Conservation (phyloP, 2,113 vertebrate species). For the Thunnus thynnus region DNA sequence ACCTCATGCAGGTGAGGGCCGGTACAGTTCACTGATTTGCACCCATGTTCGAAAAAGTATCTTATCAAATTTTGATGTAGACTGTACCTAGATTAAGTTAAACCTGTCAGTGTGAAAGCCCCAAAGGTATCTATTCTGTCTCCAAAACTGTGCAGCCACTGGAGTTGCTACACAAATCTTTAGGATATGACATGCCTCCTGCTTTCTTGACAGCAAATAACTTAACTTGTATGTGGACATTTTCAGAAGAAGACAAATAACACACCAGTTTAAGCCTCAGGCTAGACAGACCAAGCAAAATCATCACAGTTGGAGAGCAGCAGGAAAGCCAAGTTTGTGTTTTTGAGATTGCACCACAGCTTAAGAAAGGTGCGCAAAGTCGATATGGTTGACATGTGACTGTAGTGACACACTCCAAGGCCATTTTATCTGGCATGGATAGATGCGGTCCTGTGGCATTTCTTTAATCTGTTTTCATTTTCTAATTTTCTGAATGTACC, state of each 20-base stretch:
- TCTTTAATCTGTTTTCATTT: slow-evolving; percentile 74
- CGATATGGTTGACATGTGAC: slow-evolving; percentile 62
- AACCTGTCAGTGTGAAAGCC: slow-evolving; percentile 39
- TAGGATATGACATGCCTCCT: slow-evolving; percentile 58
- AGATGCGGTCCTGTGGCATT: slow-evolving; percentile 60
- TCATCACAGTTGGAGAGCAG: slow-evolving; percentile 56
- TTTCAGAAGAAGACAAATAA: slow-evolving; percentile 75
- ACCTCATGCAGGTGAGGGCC: not conserved
- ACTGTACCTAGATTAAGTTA: slow-evolving; percentile 7
- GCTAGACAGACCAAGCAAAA: slow-evolving; percentile 56
- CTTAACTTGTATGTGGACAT: slow-evolving; percentile 63
- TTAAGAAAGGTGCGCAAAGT: slow-evolving; percentile 58
- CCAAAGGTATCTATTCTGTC: slow-evolving; percentile 45
- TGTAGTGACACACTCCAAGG: slow-evolving; percentile 24
- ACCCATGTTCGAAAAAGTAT: not conserved
- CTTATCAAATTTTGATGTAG: slow-evolving; percentile 19
- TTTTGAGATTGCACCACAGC: slow-evolving; percentile 58
- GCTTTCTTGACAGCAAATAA: slow-evolving; percentile 67
- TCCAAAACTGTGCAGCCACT: slow-evolving; percentile 43
- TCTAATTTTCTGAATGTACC: slow-evolving; percentile 73
- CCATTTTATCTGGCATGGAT: slow-evolving; percentile 59
- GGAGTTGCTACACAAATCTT: slow-evolving; percentile 61
- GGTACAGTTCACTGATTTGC: slow-evolving; percentile 1
- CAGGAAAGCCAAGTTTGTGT: slow-evolving; percentile 40
- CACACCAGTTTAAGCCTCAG: slow-evolving; percentile 44